Evolutionary conservation across 2,888 invertebrate species (phyloP), one percentile per base, ranked within the genome.

Genomic region (Microchrysa polita): DNA sequence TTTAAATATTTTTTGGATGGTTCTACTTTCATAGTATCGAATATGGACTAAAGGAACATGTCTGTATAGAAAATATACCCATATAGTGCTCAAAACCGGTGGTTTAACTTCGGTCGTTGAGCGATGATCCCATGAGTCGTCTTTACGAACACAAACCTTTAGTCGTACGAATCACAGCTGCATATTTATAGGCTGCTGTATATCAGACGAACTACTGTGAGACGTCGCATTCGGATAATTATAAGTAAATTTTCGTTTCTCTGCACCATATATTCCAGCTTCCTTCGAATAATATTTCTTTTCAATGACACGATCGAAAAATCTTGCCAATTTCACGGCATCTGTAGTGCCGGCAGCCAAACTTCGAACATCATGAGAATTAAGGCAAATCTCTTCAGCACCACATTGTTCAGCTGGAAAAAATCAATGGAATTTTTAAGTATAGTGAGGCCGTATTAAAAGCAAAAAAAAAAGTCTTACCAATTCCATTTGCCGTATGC

Each of bases 301-400:
- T 60, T 85, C 85, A 67, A 85, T 85, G 1, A 89, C 91, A 86
- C 94, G 94, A 85, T 98, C 98, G 83, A 97, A 97, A 86, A 98
- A 98, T 81, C 96, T 89, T 1, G 94, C 93, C 34, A 98, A 85
- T 84, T 97, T 97, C 0, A 98, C 96, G 9, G 97, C 92, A 82
- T 97, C 96, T 74, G 96, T 95, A 2, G 95, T 94, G 1, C 97
- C 98, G 5, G 98, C 95, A n/a, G 96, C 94, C 75, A 98, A 85
- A 77, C 94, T 94, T 77, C 94, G 91, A 0, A 88, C 85, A 79
- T 91, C 90, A 78, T 89, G 87, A 78, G 89, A 90, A 80, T 91
- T 96, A 76, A 98, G 87, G 85, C 93, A 91, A 81, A 98, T 94
- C 87, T 97, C 97, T 84, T 97, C 97, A 0, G 95, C 94, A 0